Evolutionary conservation across 2,797 vertebrate species (phyloP).

Genomic region (Ctenosaura bakeri): DNA sequence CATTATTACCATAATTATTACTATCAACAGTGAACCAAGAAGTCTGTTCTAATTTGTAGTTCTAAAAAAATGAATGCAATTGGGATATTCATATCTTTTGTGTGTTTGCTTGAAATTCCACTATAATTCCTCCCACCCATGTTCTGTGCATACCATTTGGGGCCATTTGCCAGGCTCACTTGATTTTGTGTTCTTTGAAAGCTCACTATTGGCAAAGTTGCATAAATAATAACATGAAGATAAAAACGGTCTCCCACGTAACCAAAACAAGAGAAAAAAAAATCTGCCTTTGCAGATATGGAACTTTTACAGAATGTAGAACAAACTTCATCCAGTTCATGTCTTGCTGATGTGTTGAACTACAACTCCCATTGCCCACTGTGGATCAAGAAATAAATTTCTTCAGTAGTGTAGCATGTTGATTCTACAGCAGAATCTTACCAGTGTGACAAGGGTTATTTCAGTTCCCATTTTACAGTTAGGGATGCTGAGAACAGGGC

Average conservation of each 20-base stretch:
- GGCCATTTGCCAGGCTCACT: not conserved
- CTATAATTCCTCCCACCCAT: not conserved
- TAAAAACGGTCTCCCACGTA: too few relatives aligned
- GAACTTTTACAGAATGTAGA: not conserved
- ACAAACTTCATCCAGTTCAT: not conserved
- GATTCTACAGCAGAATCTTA: not conserved
- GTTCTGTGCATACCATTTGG: not conserved
- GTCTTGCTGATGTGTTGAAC: not conserved
- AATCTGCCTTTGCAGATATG: not conserved
- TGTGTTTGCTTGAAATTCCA: not conserved
- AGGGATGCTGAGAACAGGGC: not conserved
- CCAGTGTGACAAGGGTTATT: not conserved
- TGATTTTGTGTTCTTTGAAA: not conserved
- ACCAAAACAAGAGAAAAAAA: not conserved
- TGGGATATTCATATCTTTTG: not conserved
- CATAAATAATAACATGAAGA: not conserved
- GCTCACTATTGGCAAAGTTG: not conserved
- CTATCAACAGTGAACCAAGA: not conserved
- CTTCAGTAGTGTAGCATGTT: not conserved
- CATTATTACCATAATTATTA: too few relatives aligned
- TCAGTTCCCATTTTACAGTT: not conserved
- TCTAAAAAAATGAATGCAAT: not conserved
- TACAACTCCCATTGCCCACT: not conserved
- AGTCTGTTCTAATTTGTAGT: slow-evolving; percentile 14
- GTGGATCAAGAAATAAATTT: not conserved